phyloP scores from a whole-genome alignment of 2,888 invertebrate species.

The Callyntrura guangdongensis region DNA sequence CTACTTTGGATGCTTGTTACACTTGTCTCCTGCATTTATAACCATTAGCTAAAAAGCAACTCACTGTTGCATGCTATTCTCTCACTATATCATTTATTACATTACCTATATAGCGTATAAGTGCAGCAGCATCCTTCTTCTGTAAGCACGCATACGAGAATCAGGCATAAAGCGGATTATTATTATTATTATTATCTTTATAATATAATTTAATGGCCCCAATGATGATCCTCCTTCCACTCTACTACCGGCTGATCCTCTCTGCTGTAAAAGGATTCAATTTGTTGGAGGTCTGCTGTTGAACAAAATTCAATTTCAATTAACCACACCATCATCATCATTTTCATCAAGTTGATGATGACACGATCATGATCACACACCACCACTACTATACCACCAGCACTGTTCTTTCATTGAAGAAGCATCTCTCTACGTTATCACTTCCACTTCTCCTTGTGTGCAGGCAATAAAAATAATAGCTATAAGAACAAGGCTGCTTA shows the following conservation, averaged over 20 bases:
- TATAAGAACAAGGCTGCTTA: constrained; percentile 31
- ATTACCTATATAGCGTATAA: too few species aligned
- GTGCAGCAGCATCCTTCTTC: too few species aligned
- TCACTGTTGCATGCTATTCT: not conserved
- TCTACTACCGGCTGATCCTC: constrained; percentile 78
- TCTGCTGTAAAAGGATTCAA: constrained; percentile 25
- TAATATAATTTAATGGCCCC: constrained; percentile 63
- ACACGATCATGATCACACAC: not conserved
- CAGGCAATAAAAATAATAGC: not conserved
- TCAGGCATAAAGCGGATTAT: constrained; percentile 10
- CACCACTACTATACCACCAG: constrained; percentile 19
- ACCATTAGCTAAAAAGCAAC: not conserved
- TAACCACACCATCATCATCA: constrained; percentile 83
- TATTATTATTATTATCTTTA: constrained; percentile 9
- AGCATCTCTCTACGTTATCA: constrained; percentile 15
- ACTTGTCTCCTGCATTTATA: not conserved
- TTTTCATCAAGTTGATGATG: constrained; percentile 7
- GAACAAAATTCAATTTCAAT: constrained; percentile 84
- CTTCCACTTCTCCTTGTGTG: constrained; percentile 31
- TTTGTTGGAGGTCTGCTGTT: constrained; percentile 69
- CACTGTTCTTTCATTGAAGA: not conserved
- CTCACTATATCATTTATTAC: too few species aligned
- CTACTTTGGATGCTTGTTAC: not conserved
- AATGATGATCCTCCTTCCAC: constrained; percentile 78
- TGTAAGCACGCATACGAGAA: not conserved